Evolutionary conservation across 2,888 invertebrate genomes (phyloP).

Genomic region (Ochropleura plecta): DNA sequence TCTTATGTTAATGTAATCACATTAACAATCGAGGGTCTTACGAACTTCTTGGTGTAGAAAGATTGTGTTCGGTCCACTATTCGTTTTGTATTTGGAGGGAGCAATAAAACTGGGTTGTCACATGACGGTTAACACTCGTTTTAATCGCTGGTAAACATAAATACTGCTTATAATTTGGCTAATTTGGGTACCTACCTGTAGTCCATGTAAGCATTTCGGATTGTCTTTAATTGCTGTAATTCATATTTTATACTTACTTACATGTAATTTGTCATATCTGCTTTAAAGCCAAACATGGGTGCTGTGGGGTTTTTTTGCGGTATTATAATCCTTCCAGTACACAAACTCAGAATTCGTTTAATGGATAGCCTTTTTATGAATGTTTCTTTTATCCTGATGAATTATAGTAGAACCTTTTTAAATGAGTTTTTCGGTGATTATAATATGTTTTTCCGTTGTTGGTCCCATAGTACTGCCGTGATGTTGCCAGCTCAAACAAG

Average conservation of each 20-base stretch:
- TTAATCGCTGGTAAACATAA: constrained; percentile 32
- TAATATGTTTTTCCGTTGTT: constrained; percentile 7
- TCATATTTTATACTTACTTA: constrained; percentile 7
- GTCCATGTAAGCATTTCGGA: background rate
- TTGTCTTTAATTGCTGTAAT: constrained; percentile 3
- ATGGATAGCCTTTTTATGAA: background rate
- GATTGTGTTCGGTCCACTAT: constrained; percentile 5
- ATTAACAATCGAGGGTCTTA: constrained; percentile 32
- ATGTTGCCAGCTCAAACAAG: constrained; percentile 97
- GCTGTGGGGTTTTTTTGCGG: background rate
- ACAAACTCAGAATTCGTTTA: background rate
- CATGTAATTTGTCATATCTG: background rate
- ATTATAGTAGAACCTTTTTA: constrained; percentile 8
- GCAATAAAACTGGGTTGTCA: constrained; percentile 27
- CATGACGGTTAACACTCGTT: constrained; percentile 24
- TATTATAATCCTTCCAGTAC: constrained; percentile 7
- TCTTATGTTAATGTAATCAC: constrained; percentile 50
- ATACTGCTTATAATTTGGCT: constrained; percentile 16
- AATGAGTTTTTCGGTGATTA: background rate
- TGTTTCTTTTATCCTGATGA: constrained; percentile 1
- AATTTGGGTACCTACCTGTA: background rate
- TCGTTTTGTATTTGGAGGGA: constrained; percentile 5
- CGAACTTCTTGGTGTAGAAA: constrained; percentile 20
- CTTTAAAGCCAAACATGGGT: background rate
- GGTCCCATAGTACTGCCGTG: constrained; percentile 95